Base-by-base conservation (phyloP, 2,888 invertebrate genomes). In the Bimastos eiseni region DNA sequence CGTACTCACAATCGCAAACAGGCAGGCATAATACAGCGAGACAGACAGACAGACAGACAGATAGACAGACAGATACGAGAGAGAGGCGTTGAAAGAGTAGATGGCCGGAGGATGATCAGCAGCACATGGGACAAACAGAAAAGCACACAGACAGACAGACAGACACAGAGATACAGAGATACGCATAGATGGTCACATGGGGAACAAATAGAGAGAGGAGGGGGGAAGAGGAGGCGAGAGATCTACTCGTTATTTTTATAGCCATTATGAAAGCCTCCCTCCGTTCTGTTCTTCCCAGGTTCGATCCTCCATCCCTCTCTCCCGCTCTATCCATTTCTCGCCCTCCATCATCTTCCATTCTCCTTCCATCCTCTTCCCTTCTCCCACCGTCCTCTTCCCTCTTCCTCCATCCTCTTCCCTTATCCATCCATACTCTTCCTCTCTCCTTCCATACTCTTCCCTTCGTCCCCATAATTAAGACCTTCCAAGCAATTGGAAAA, bases 221-320 rank as follows among this genome's bases (percentile, higher is more conserved):
- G n/a, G n/a, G n/a, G n/a, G n/a, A n/a, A n/a, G n/a, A n/a, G n/a
- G n/a, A n/a, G 70, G 30, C 8, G 30, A 70, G n/a, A 55, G 30
- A 0, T 13, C 8, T n/a, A 70, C n/a, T 70, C 70, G 70, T 70
- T 49, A 49, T 49, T 49, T 70, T 70, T 70, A 70, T n/a, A n/a
- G 70, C n/a, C 70, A n/a, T 70, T 70, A 70, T 70, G 70, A 70
- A n/a, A 17, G 70, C n/a, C 70, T 70, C 70, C 70, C 70, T 70
- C 70, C n/a, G n/a, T 70, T 70, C 30, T 30, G 70, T n/a, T 70
- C 70, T 70, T 70, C 70, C 30, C n/a, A 70, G n/a, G 70, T 49
- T 24, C 30, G n/a, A 0, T 70, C n/a, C 70, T 70, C 70, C 70
- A 30, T 30, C 49, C 21, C 49, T 24, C 19, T 19, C 70, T 70